phyloP scores from a whole-genome alignment of 2,797 vertebrate genomes.

The Poeciliopsis turneri region DNA sequence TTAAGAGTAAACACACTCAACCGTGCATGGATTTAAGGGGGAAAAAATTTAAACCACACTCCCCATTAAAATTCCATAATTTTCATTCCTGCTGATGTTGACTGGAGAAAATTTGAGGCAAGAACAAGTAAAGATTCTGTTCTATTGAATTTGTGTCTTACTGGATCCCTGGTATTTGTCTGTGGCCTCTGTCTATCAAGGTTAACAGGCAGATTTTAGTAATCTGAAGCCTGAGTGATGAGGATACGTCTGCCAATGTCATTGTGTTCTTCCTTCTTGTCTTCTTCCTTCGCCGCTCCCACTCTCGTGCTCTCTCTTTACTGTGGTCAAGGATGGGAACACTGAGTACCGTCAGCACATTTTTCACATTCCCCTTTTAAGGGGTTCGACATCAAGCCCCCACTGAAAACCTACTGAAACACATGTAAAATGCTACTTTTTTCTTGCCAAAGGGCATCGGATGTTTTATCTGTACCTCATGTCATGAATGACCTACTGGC shows the following conservation, averaged over 20 bases:
- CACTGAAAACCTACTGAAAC: constrained; percentile 26
- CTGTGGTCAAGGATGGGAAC: constrained; percentile 64
- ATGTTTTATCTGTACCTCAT: constrained; percentile 27
- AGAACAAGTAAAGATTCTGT: not conserved
- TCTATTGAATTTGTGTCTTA: not conserved
- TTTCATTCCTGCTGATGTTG: not conserved
- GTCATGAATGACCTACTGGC: not conserved
- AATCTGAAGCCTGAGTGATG: constrained; percentile 53
- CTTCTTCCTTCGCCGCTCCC: constrained; percentile 19
- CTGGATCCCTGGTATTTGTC: not conserved
- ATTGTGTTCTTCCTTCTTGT: constrained; percentile 24
- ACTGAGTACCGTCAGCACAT: constrained; percentile 78
- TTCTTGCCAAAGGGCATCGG: constrained; percentile 22
- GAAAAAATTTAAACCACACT: not conserved
- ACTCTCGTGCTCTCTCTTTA: constrained; percentile 38
- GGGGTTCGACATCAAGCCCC: constrained; percentile 67
- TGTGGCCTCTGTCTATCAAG: not conserved
- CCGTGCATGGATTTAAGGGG: not conserved
- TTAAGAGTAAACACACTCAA: not conserved
- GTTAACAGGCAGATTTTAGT: constrained; percentile 21
- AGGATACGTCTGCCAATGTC: constrained; percentile 43
- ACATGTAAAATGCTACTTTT: constrained; percentile 29
- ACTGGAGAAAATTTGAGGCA: not conserved
- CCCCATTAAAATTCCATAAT: not conserved
- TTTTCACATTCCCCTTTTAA: constrained; percentile 78